These are phyloP conservation scores for Metaphire vulgaris DNA, from an alignment of 1,140 invertebrate genomes.

Conservation along the genomic window DNA sequence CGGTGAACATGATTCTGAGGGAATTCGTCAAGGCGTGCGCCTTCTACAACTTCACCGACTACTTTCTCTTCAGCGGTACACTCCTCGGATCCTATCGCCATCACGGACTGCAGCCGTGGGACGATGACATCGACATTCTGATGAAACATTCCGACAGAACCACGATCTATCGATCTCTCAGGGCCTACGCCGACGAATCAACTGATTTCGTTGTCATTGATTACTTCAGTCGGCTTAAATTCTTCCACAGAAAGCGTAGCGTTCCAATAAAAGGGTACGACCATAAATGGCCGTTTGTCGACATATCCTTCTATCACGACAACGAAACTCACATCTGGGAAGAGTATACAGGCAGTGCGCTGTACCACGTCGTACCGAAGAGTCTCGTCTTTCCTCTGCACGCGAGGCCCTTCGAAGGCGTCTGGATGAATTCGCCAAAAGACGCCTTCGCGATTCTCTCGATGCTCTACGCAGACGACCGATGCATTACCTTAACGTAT, in stretches of 20 bases:
- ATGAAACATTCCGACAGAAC: conserved; percentile 18
- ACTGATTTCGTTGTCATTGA: no score
- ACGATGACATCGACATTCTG: conserved; percentile 35
- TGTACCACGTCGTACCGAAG: background rate
- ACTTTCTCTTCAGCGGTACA: conserved; percentile 18
- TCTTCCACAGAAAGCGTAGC: background rate
- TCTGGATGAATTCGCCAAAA: background rate
- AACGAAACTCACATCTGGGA: background rate
- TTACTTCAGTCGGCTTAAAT: background rate
- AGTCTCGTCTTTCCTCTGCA: background rate
- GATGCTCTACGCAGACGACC: background rate
- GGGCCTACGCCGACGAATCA: background rate
- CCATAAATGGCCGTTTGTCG: background rate
- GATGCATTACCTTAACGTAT: background rate
- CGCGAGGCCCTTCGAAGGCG: background rate
- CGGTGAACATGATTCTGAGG: background rate
- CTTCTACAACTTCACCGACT: background rate
- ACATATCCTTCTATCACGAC: background rate
- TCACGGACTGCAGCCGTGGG: conserved; percentile 36
- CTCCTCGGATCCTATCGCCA: conserved; percentile 34
- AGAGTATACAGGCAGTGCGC: background rate
- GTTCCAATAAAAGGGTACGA: background rate
- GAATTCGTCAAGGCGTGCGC: background rate
- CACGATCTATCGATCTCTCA: conserved; percentile 20
- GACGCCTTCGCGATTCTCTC: background rate